Conservation (phyloP, 2,888 invertebrate species). For the Neoaliturus tenellus region DNA sequence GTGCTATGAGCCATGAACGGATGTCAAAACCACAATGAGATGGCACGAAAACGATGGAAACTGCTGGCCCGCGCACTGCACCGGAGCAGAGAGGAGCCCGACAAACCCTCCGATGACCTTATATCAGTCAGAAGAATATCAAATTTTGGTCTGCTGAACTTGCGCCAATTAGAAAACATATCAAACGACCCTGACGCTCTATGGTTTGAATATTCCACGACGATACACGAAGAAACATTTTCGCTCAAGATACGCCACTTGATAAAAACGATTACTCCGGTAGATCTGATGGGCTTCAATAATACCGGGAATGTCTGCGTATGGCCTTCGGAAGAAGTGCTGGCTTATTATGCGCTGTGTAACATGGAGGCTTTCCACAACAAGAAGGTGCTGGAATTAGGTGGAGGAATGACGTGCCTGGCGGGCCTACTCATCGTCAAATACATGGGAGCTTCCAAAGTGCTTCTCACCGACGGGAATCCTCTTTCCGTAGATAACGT, state of each 20-base stretch:
- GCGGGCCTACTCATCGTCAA: conserved; percentile 85
- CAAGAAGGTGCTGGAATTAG: conserved; percentile 84
- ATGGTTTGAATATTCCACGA: conserved; percentile 80
- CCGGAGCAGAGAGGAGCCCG: conserved; percentile 70
- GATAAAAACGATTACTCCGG: conserved; percentile 79
- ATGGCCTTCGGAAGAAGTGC: conserved; percentile 87
- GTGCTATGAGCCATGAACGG: conserved; percentile 55
- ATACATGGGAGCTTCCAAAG: conserved; percentile 78
- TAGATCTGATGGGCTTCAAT: conserved; percentile 87
- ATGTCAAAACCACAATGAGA: conserved; percentile 70
- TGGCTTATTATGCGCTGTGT: conserved; percentile 81
- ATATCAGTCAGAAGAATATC: conserved; percentile 72
- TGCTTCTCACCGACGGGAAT: conserved; percentile 88
- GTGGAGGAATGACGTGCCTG: conserved; percentile 91
- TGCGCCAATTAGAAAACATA: conserved; percentile 67
- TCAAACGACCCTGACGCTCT: conserved; percentile 30
- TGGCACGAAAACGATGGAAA: conserved; percentile 82
- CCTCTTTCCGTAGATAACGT: conserved; percentile 85
- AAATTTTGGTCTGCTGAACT: conserved; percentile 71
- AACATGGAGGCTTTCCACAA: conserved; percentile 78
- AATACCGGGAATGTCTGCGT: conserved; percentile 88
- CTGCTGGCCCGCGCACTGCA: conserved; percentile 80
- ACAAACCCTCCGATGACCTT: conserved; percentile 58
- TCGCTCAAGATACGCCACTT: conserved; percentile 78
- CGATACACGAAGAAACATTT: conserved; percentile 73